Percentiles rank a stretch among this genome's conserved stretches.
Conservation (phyloP, 2,888 invertebrate genomes). For the Drymonia ruficornis region DNA sequence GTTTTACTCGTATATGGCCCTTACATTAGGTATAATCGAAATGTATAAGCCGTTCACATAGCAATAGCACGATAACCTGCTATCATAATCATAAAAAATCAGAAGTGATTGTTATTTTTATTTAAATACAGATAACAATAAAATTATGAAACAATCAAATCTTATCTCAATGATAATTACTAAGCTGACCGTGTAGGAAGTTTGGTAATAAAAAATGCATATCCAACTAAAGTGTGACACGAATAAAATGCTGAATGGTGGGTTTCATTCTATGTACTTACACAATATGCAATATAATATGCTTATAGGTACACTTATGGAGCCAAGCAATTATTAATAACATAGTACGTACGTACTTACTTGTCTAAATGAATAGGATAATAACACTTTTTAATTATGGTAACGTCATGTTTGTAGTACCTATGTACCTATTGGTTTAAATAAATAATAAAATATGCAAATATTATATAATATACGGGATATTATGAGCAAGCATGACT, state of each 20-base stretch:
- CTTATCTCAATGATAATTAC: conserved; percentile 28
- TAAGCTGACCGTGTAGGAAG: not conserved
- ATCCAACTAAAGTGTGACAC: not conserved
- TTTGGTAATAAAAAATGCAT: not conserved
- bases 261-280: not conserved
- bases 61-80: conserved; percentile 16
- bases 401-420: too few relatives aligned
- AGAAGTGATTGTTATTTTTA: conserved; percentile 3
- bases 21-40: not conserved
- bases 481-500: too few relatives aligned
- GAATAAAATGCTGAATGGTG: not conserved
- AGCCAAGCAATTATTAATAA: too few relatives aligned
- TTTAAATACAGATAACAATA: conserved; percentile 29
- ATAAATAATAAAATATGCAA: too few relatives aligned
- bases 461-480: too few relatives aligned
- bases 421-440: too few relatives aligned
- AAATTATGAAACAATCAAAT: conserved; percentile 19
- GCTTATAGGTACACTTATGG: not conserved
- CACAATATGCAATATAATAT: not conserved
- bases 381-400: too few relatives aligned
- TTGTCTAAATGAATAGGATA: too few relatives aligned
- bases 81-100: not conserved
- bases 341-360: too few relatives aligned
- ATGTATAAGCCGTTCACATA: conserved; percentile 24
- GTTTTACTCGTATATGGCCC: too few relatives aligned